Conservation (phyloP, 2,113 vertebrate species). For the Rhinoderma darwinii region DNA sequence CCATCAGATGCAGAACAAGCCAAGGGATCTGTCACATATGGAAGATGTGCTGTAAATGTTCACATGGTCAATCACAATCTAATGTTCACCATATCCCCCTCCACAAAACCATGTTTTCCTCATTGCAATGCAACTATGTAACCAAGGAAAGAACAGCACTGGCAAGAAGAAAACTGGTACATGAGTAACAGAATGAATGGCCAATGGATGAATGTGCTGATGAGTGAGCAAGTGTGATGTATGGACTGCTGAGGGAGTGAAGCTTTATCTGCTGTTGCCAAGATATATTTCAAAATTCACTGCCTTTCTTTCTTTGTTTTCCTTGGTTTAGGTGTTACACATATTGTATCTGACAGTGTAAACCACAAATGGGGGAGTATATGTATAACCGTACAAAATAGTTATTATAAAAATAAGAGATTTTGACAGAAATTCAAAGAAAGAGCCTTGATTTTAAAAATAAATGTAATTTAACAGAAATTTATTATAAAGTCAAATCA, state of each 20-base stretch:
- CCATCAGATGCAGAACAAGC: slow-evolving; percentile 66
- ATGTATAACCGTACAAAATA: slow-evolving; percentile 76
- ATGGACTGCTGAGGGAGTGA: slow-evolving; percentile 67
- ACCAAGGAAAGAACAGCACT: slow-evolving; percentile 60
- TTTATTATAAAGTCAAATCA: slow-evolving; percentile 87
- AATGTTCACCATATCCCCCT: slow-evolving; percentile 69
- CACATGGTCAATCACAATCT: slow-evolving; percentile 71
- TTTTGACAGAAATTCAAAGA: slow-evolving; percentile 69
- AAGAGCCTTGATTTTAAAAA: slow-evolving; percentile 80
- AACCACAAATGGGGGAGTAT: slow-evolving; percentile 80
- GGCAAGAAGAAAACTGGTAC: slow-evolving; percentile 20
- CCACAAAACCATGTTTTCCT: slow-evolving; percentile 74
- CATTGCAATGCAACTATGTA: slow-evolving; percentile 72
- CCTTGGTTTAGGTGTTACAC: slow-evolving; percentile 84
- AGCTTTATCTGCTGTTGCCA: slow-evolving; percentile 80
- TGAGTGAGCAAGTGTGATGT: slow-evolving; percentile 61
- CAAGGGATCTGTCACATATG: slow-evolving; percentile 65
- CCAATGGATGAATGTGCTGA: slow-evolving; percentile 49
- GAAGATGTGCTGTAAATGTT: slow-evolving; percentile 66
- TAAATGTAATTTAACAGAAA: slow-evolving; percentile 86
- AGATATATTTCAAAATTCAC: slow-evolving; percentile 80
- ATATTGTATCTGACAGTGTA: slow-evolving; percentile 78
- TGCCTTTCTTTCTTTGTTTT: slow-evolving; percentile 78
- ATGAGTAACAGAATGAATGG: background rate
- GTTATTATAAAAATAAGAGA: slow-evolving; percentile 63